These are phyloP conservation scores for Toxostoma redivivum DNA, from an alignment of 2,113 vertebrate species.

Conservation along the genomic window DNA sequence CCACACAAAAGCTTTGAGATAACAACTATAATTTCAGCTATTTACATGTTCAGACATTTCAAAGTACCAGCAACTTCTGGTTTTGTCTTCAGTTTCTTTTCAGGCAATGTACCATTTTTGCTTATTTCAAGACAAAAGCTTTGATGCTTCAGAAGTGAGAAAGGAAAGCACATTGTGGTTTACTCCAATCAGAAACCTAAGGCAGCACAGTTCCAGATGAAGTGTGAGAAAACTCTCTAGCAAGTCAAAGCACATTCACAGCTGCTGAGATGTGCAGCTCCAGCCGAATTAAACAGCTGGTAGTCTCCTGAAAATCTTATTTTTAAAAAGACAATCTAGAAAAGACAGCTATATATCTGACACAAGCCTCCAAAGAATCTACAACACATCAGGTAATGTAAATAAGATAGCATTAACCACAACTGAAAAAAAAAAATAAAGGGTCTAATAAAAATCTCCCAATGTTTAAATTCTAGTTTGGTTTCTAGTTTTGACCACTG, in stretches of 20 bases:
- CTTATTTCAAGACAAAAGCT: not conserved
- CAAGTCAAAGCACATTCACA: not conserved
- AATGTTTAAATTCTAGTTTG: not conserved
- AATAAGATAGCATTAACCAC: not conserved
- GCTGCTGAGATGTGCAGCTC: not conserved
- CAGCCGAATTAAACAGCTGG: not conserved
- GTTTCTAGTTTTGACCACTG: not conserved
- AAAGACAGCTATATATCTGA: not conserved
- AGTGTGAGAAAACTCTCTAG: not conserved
- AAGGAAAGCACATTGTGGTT: not conserved
- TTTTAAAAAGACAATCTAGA: not conserved
- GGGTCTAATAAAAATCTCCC: not conserved
- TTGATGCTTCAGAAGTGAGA: not conserved
- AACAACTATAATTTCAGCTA: not conserved
- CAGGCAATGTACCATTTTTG: not conserved
- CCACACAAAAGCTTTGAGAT: not conserved
- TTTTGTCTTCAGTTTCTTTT: not conserved
- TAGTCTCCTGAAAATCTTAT: not conserved
- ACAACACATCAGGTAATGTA: not conserved
- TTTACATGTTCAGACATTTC: not conserved
- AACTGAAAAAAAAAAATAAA: not conserved
- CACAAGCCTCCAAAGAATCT: not conserved
- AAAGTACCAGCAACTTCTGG: not conserved
- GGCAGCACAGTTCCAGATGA: not conserved
- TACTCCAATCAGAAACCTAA: not conserved